Percentiles rank a stretch among this genome's conserved stretches.
These are phyloP conservation scores for Oreotrochilus melanogaster DNA, from an alignment of 2,113 vertebrate species.

Conservation along the genomic window DNA sequence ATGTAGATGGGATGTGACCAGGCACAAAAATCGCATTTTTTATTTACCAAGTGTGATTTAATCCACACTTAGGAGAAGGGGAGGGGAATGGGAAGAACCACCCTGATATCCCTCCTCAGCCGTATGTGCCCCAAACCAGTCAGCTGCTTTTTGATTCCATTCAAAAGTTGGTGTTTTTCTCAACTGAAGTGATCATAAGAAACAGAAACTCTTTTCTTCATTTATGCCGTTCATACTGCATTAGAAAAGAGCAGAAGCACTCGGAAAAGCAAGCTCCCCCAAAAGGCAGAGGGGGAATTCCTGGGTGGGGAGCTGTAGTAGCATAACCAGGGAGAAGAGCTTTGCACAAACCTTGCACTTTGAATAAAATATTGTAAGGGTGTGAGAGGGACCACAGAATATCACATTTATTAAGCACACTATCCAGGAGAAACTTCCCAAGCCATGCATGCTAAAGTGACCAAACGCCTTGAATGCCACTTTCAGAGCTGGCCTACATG, in stretches of 20 bases:
- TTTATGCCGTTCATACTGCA: background rate
- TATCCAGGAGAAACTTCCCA: background rate
- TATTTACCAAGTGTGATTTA: background rate
- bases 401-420: background rate
- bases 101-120: background rate
- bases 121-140: background rate
- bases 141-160: background rate
- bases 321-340: background rate
- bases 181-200: background rate
- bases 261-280: background rate
- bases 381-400: fast-evolving
- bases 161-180: background rate
- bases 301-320: background rate
- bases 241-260: background rate
- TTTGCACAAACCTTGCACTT: background rate
- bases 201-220: background rate
- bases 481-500: background rate
- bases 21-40: background rate
- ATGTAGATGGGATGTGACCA: background rate
- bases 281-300: background rate
- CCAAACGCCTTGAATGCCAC: background rate
- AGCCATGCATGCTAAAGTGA: background rate
- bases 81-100: background rate
- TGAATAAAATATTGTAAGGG: background rate
- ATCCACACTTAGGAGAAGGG: background rate